A percentile compares a stretch with the other conserved stretches of the same genome.
Evolutionary conservation across 2,113 vertebrate genomes (phyloP).

Genomic region (Cyphomyrus plagiostoma): DNA sequence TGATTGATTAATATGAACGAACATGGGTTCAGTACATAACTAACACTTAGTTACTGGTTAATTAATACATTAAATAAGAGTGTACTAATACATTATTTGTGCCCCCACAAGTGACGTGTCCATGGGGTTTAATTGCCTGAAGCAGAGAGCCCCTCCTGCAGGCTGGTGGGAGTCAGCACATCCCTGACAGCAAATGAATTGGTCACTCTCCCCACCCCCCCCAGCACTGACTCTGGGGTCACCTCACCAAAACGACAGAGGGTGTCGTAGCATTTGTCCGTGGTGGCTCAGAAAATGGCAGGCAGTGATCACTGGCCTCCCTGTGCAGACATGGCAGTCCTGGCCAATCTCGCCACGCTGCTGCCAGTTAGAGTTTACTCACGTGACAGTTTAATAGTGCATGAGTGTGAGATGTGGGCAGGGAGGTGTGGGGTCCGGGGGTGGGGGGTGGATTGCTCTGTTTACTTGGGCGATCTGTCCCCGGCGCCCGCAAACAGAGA

Average conservation of each 20-base stretch:
- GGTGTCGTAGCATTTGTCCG: constrained; percentile 56
- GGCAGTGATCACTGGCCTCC: constrained; percentile 64
- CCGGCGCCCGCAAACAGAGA: not conserved
- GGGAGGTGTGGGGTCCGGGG: not conserved
- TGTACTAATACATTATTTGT: not conserved
- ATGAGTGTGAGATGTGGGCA: not conserved
- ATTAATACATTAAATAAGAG: not conserved
- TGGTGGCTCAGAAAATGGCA: constrained; percentile 54
- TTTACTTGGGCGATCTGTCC: not conserved
- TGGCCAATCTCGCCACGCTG: constrained; percentile 45
- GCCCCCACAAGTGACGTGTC: not conserved
- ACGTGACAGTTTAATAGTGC: not conserved
- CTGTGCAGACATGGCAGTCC: constrained; percentile 61
- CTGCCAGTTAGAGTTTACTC: not conserved
- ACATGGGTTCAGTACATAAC: not conserved
- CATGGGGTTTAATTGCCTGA: constrained; percentile 33
- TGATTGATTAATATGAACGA: not conserved
- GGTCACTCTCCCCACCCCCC: constrained; percentile 34
- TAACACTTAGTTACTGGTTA: not conserved
- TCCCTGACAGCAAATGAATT: not conserved
- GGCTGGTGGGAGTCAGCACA: not conserved
- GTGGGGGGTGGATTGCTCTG: not conserved
- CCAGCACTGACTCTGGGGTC: constrained; percentile 60
- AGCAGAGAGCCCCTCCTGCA: constrained; percentile 15
- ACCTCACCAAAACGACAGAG: constrained; percentile 60